Evolutionary conservation across 2,797 vertebrate genomes (phyloP), one percentile per base, ranked within the genome.

Genomic region (Dicrostonyx torquatus): DNA sequence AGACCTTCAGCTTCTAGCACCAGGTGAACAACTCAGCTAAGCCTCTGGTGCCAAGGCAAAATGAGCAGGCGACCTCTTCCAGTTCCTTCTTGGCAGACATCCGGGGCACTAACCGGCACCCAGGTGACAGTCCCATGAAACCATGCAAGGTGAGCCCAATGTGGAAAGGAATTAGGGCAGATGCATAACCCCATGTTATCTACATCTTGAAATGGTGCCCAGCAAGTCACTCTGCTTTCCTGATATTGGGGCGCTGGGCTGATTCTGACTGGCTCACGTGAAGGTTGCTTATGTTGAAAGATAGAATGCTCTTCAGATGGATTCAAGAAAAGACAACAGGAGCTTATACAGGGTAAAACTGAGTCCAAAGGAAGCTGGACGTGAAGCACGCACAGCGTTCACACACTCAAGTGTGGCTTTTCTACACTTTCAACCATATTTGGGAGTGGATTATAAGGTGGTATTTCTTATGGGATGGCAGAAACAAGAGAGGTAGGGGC

Each of bases 1-100:
- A 82, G 55, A 64, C n/a, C 53, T 66, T 45, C 9, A 29, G 68
- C 45, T 40, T 93, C 0, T 1, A 48, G 62, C 43, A 86, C 13
- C 37, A 77, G 82, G 80, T 90, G 96, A 95, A 92, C 55, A 92
- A 70, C 24, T 93, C 91, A 93, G 90, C 82, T n/a, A 6, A 86
- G 90, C 82, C 95, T 68, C 92, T 78, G 70, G 72, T 45, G 90
- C 73, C 40, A 75, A 92, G 85, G 92, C 37, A 34, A 95, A 96
- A 62, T 83, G 75, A 96, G 84, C 62, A 0, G 3, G 77, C 40
- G 1, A 86, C 64, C 83, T 97, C 76, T 94, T 94, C 93, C 40
- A 77, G 58, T 34, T 79, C 20, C 75, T 83, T 88, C 85, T 80
- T 93, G 94, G 94, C 92, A 93, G 64, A 73, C 90, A 40, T 79